These are phyloP conservation scores for Mastomys natalensis DNA, from an alignment of 2,113 vertebrate species.

Conservation along the genomic window DNA sequence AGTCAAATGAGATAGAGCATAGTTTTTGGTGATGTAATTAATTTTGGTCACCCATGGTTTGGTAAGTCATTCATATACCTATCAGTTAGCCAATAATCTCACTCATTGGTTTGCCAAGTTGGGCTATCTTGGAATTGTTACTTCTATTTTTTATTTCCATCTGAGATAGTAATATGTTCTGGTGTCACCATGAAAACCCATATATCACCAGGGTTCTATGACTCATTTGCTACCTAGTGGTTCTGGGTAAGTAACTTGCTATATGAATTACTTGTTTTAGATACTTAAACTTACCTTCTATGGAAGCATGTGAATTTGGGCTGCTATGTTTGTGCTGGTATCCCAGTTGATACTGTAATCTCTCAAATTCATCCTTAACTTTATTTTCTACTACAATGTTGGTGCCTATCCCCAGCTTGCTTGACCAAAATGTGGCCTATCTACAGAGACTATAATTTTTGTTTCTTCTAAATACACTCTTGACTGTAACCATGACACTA, in stretches of 20 bases:
- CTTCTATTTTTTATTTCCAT: not conserved
- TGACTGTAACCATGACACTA: not conserved
- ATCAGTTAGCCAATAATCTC: not conserved
- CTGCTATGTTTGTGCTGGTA: not conserved
- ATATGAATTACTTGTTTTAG: not conserved
- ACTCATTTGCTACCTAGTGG: accelerated
- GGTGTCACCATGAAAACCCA: too few relatives aligned
- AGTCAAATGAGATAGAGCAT: not conserved
- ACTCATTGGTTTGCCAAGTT: not conserved
- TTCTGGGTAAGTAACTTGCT: not conserved
- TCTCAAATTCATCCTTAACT: not conserved
- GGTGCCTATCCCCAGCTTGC: not conserved
- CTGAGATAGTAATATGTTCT: not conserved
- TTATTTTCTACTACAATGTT: not conserved
- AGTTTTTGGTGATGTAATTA: not conserved
- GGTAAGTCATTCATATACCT: not conserved
- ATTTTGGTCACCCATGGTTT: not conserved
- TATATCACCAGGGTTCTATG: not conserved
- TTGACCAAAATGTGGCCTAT: not conserved
- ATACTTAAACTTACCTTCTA: not conserved
- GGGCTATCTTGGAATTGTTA: not conserved
- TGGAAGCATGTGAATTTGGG: not conserved
- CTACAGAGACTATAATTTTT: not conserved
- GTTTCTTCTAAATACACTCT: not conserved
- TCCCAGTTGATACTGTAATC: not conserved